Conservation (phyloP, 1,140 invertebrate genomes). For the Temnothorax longispinosus region DNA sequence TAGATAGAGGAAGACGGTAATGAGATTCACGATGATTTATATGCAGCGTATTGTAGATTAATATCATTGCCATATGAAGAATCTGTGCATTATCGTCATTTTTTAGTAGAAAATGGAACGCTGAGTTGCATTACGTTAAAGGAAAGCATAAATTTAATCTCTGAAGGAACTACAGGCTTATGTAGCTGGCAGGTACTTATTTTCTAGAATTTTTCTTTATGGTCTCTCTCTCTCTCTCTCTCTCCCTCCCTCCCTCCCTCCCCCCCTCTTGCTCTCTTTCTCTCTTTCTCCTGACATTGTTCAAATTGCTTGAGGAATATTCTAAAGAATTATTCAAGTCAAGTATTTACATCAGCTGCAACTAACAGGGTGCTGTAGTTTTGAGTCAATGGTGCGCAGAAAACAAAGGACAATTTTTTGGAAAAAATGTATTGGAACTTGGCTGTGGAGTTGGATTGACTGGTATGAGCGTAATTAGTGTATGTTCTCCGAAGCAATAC, state of each 20-base stretch:
- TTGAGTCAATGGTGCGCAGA: conserved; percentile 86
- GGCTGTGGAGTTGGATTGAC: conserved; percentile 87
- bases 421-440: conserved; percentile 86
- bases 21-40: conserved; percentile 84
- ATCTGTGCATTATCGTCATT: conserved; percentile 85
- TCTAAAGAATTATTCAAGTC: not conserved
- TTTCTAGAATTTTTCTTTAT: not conserved
- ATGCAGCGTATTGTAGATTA: conserved; percentile 82
- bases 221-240: too few relatives aligned
- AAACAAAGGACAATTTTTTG: conserved; percentile 80
- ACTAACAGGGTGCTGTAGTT: conserved; percentile 54
- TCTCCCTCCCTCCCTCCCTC: too few relatives aligned
- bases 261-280: too few relatives aligned
- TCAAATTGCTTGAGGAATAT: not conserved
- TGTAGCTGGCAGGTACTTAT: conserved; percentile 86
- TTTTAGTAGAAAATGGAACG: conserved; percentile 75
- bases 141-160: conserved; percentile 86
- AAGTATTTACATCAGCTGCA: not conserved
- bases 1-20: conserved; percentile 80
- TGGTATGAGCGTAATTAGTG: conserved; percentile 83
- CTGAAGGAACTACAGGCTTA: conserved; percentile 87
- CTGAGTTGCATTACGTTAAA: conserved; percentile 82
- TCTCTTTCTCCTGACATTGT: not conserved
- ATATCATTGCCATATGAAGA: conserved; percentile 74
- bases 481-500: conserved; percentile 84